Evolutionary conservation across 2,113 vertebrate genomes (phyloP), one percentile per base, ranked within the genome.

Genomic region (Pteruthius melanotis): DNA sequence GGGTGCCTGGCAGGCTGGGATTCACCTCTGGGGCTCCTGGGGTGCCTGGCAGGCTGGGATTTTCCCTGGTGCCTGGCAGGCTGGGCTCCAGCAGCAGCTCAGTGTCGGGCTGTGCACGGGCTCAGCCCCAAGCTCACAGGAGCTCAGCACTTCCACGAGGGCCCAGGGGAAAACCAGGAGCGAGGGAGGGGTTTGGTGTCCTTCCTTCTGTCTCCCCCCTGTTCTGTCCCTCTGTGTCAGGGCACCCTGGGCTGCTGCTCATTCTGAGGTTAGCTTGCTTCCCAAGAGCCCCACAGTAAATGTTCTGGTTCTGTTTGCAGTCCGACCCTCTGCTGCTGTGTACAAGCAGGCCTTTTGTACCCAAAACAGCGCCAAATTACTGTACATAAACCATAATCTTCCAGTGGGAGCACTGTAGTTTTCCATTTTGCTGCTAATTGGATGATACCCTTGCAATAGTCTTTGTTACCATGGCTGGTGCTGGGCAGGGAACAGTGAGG

Each of bases 351-450:
- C 54, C 54, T 79, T 95, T 93, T 89, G 72, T 94, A 90, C 89
- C 88, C 70, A 1, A 89, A 97, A 70, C 83, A 93, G 87, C 92
- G 90, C 81, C 94, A 93, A 94, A 97, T 96, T 54, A 87, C 92
- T 88, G 88, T 64, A 91, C 81, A 37, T 65, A 95, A 95, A 68
- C 95, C 87, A 54, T 95, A 84, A 95, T 96, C 90, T 93, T 81
- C 89, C 47, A 2, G 47, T 33, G 68, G 80, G 92, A 93, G 60
- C 72, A 74, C 87, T 81, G 83, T 13, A 49, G 65, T 92, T 91
- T 97, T 86, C 88, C 71, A 87, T 95, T 96, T 95, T 91, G 88
- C 88, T 74, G 86, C 90, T 97, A 97, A 97, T 96, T 97, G 95
- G 91, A 93, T 95, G 94, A 90, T 72, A 39, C 8, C 35, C 64